Conservation (phyloP, 2,797 vertebrate species). For the Aldrovandia affinis region DNA sequence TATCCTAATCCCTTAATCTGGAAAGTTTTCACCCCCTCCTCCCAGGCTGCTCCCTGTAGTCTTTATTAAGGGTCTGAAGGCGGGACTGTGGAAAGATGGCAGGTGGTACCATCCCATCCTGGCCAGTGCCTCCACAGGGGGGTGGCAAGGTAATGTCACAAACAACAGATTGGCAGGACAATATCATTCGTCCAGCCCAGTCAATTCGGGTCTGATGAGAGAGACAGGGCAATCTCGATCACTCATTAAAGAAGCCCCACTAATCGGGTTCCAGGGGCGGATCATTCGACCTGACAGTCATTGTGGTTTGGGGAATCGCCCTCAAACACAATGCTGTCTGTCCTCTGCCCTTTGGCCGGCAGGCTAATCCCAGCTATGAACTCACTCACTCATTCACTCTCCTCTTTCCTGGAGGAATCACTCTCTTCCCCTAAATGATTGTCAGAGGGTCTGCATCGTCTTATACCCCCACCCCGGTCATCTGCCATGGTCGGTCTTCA, state of each 20-base stretch:
- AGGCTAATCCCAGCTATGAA: constrained; percentile 69
- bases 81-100: constrained; percentile 54
- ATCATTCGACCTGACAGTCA: constrained; percentile 52
- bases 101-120: constrained; percentile 58
- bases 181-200: constrained; percentile 38
- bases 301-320: constrained; percentile 47
- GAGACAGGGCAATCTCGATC: constrained; percentile 66
- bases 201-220: constrained; percentile 44
- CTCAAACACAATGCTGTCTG: constrained; percentile 51
- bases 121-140: constrained; percentile 44
- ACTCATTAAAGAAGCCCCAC: constrained; percentile 53
- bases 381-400: no score
- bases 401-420: constrained; percentile 50
- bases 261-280: constrained; percentile 53
- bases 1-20: constrained; percentile 50
- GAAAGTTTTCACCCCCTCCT: constrained; percentile 51
- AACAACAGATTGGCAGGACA: constrained; percentile 59
- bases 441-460: constrained; percentile 50
- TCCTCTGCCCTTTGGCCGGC: constrained; percentile 46
- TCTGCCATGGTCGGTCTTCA: constrained; percentile 64
- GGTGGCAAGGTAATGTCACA: constrained; percentile 45
- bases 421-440: constrained; percentile 52
- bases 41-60: constrained; percentile 50
- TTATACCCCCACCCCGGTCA: constrained; percentile 57
- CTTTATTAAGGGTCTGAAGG: constrained; percentile 56